Conservation (phyloP, 1,140 invertebrate species). For the Tetragonula clypearis region DNA sequence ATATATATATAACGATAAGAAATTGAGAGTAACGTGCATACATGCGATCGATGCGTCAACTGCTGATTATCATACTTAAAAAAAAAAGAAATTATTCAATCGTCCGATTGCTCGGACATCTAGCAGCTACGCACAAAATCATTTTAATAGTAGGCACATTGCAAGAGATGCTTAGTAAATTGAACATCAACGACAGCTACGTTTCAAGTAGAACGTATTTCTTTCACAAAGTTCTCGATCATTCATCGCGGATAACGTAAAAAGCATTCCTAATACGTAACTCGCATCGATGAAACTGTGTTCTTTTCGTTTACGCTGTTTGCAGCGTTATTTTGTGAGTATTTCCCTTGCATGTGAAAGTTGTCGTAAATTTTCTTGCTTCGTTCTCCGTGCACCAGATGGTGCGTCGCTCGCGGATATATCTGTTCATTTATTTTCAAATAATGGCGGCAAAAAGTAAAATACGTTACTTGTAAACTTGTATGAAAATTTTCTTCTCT, state of each 20-base stretch:
- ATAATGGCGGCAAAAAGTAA: background rate
- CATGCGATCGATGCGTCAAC: background rate
- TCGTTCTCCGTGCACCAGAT: background rate
- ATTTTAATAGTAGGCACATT: conserved; percentile 21
- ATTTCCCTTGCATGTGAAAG: background rate
- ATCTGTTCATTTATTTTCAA: conserved; percentile 5
- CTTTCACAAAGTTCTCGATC: background rate
- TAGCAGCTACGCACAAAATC: background rate
- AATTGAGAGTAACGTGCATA: background rate
- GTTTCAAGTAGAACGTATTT: background rate
- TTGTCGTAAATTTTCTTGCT: background rate
- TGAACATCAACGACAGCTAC: background rate
- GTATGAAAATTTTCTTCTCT: background rate
- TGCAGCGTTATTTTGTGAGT: conserved; percentile 42
- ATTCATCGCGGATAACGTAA: background rate
- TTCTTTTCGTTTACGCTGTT: conserved; percentile 18
- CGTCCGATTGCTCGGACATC: conserved; percentile 38
- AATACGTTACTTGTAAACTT: background rate
- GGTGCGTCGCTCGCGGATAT: background rate
- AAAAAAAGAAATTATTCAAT: background rate
- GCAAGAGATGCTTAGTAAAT: conserved; percentile 3
- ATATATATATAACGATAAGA: background rate
- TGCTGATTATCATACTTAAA: background rate
- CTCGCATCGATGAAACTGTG: conserved; percentile 24
- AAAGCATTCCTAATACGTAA: background rate